phyloP scores from a whole-genome alignment of 2,113 vertebrate genomes.

The Trogon melanurus region DNA sequence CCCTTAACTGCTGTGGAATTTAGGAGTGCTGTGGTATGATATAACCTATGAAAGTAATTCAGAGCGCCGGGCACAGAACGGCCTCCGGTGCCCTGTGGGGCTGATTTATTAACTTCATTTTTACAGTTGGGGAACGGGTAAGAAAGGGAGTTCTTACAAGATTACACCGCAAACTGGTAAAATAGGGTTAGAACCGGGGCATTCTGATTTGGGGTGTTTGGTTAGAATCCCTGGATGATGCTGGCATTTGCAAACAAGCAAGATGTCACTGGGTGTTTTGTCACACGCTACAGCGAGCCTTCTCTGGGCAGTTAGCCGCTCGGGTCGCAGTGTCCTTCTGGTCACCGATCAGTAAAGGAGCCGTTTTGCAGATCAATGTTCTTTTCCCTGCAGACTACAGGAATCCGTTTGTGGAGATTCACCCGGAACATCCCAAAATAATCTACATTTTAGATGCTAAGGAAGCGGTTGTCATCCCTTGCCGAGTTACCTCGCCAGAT shows the following conservation, averaged over 20 bases:
- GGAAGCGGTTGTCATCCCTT: conserved; percentile 78
- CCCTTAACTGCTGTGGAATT: background rate
- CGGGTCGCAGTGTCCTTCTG: background rate
- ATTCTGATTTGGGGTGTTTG: background rate
- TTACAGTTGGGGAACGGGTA: background rate
- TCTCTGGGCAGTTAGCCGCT: background rate
- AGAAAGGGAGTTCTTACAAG: background rate
- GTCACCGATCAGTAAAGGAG: background rate
- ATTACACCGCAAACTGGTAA: background rate
- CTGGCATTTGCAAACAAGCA: background rate
- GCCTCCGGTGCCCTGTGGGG: background rate
- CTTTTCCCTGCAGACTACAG: conserved; percentile 73
- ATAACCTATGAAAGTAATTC: background rate
- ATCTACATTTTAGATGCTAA: conserved; percentile 56
- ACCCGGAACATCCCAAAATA: background rate
- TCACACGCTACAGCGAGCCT: background rate
- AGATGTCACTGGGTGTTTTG: background rate
- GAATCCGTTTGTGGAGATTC: conserved; percentile 80
- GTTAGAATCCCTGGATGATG: background rate
- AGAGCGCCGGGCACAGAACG: background rate
- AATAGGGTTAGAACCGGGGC: background rate
- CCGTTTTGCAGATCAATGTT: background rate
- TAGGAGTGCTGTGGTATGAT: background rate
- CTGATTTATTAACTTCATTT: background rate
- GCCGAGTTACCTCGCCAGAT: conserved; percentile 83